These are phyloP conservation scores for Lasius fuliginosus DNA, from an alignment of 2,888 invertebrate genomes.

Conservation along the genomic window DNA sequence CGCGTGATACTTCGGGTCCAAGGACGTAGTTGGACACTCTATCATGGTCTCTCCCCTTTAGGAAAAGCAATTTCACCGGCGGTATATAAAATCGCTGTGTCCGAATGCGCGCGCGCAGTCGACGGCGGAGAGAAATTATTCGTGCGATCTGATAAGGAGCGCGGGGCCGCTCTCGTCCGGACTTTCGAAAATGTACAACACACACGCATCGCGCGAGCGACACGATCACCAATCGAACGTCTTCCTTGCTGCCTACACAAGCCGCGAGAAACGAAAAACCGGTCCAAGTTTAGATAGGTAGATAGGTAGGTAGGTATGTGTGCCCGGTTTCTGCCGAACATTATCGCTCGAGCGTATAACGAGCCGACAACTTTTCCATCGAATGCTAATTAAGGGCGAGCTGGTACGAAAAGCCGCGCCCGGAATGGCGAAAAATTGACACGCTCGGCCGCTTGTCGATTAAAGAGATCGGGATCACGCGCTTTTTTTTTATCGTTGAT, in stretches of 20 bases:
- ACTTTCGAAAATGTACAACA: conserved; percentile 68
- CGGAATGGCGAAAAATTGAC: conserved; percentile 12
- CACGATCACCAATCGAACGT: conserved; percentile 57
- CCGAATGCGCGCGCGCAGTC: not conserved
- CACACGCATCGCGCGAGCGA: conserved; percentile 6
- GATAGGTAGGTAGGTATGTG: conserved; percentile 21
- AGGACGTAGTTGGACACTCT: not conserved
- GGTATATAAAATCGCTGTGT: not conserved
- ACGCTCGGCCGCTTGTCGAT: not conserved
- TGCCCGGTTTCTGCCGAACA: conserved; percentile 67
- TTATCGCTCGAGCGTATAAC: conserved; percentile 72
- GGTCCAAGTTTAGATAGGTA: conserved; percentile 69
- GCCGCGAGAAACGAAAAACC: conserved; percentile 66
- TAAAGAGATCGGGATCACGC: not conserved
- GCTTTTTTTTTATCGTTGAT: conserved; percentile 3
- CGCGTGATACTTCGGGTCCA: not conserved
- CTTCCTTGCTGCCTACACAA: conserved; percentile 57
- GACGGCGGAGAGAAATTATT: conserved; percentile 53
- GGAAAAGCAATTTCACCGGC: conserved; percentile 18
- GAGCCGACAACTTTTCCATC: conserved; percentile 69
- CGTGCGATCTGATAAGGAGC: conserved; percentile 55
- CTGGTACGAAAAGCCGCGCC: conserved; percentile 41
- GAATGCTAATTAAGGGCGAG: conserved; percentile 65
- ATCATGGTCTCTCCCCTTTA: conserved; percentile 29
- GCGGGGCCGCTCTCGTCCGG: conserved; percentile 61